These are phyloP conservation scores for Drosophila asahinai DNA, from an alignment of 1,140 invertebrate species.

Conservation along the genomic window DNA sequence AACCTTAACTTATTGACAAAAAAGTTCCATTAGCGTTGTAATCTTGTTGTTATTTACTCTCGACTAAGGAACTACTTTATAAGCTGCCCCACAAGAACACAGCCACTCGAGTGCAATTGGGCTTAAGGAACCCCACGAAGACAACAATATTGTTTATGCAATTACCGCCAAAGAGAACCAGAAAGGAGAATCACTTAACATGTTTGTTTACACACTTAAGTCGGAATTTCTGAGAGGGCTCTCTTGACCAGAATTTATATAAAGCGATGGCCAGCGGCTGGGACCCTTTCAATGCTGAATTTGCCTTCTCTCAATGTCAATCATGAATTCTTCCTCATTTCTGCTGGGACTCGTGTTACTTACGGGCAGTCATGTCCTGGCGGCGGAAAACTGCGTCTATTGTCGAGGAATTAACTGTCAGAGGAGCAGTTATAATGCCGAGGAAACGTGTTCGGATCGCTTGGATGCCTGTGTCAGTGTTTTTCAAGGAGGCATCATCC, in stretches of 20 bases:
- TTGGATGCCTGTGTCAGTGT: conserved; percentile 72
- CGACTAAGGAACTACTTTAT: conserved; percentile 35
- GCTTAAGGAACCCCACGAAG: conserved; percentile 34
- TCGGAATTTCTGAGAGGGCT: conserved; percentile 3
- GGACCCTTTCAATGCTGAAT: conserved; percentile 48
- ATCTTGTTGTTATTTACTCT: conserved; percentile 61
- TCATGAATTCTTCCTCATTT: conserved; percentile 7
- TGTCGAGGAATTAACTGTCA: conserved; percentile 76
- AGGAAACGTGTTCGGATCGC: conserved; percentile 54
- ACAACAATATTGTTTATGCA: conserved; percentile 43
- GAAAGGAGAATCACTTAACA: conserved; percentile 33
- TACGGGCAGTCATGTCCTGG: conserved; percentile 21
- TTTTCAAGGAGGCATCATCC: conserved; percentile 55
- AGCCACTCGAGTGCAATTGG: conserved; percentile 13
- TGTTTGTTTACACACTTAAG: conserved; percentile 47
- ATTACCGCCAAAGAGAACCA: conserved; percentile 15
- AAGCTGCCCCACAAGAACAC: conserved; percentile 21
- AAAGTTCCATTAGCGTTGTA: conserved; percentile 46
- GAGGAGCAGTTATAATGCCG: conserved; percentile 54
- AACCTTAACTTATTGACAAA: conserved; percentile 12
- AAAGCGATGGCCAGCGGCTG: conserved; percentile 34
- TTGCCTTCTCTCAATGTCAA: conserved; percentile 53
- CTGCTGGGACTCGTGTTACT: conserved; percentile 18
- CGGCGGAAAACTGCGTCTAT: conserved; percentile 54
- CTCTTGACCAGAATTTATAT: conserved; percentile 55